phyloP scores from a whole-genome alignment of 2,888 invertebrate genomes.

The Spisula solida region DNA sequence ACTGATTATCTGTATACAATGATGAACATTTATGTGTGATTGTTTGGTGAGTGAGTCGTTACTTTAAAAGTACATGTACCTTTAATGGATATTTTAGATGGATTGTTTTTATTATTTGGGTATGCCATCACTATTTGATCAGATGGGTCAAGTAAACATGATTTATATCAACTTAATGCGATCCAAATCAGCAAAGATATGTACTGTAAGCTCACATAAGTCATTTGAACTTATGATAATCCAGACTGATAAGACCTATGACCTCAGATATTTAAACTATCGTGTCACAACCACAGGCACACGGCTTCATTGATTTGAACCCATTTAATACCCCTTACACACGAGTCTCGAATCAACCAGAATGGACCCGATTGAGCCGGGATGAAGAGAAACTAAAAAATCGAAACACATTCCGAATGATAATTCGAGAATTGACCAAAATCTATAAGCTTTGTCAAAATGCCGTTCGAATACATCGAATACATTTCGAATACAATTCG shows the following conservation, averaged over 20 bases:
- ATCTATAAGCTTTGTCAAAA: too few species aligned
- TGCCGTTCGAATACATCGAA: too few species aligned
- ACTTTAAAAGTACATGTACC: background rate
- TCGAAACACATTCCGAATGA: too few species aligned
- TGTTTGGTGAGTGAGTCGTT: background rate
- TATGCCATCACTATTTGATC: background rate
- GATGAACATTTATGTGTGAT: too few species aligned
- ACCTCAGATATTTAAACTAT: background rate
- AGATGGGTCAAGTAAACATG: constrained; percentile 9
- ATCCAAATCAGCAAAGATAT: constrained; percentile 5
- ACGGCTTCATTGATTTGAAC: too few species aligned
- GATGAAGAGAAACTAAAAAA: too few species aligned
- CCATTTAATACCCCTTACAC: too few species aligned
- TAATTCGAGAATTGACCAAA: too few species aligned
- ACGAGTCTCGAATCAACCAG: too few species aligned
- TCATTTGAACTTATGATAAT: constrained; percentile 7
- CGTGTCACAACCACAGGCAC: background rate
- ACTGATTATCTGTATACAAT: too few species aligned
- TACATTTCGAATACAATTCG: too few species aligned
- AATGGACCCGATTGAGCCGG: too few species aligned
- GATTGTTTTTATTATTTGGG: background rate
- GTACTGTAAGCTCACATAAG: background rate
- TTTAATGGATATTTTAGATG: constrained; percentile 2
- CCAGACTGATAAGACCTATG: background rate
- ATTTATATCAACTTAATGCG: background rate